Evolutionary conservation across 1,140 invertebrate species (phyloP).

Genomic region (Eupeodes corollae): DNA sequence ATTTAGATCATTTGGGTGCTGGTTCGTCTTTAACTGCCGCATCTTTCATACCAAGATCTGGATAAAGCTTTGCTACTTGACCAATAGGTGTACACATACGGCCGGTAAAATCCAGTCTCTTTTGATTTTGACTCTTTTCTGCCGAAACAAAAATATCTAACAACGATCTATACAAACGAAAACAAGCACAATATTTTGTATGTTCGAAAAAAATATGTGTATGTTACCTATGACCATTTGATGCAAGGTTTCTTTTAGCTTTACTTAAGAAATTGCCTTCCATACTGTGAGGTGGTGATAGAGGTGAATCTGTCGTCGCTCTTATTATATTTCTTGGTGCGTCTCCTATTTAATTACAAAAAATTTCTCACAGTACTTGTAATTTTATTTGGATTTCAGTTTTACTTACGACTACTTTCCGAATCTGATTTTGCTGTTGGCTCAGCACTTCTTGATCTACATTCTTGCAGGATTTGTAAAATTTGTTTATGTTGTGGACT

Average conservation of each 20-base stretch:
- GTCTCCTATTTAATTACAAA: slow-evolving; percentile 6
- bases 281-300: slow-evolving; percentile 54
- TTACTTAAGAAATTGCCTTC: slow-evolving; percentile 31
- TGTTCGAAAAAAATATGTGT: slow-evolving; percentile 5
- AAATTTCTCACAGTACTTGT: not conserved
- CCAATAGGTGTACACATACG: slow-evolving; percentile 53
- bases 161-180: slow-evolving; percentile 41
- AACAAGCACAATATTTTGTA: not conserved
- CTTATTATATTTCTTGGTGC: slow-evolving; percentile 46
- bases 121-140: slow-evolving; percentile 42
- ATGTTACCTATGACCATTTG: slow-evolving; percentile 31
- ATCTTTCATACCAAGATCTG: slow-evolving; percentile 51
- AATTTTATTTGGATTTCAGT: not conserved
- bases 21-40: slow-evolving; percentile 1
- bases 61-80: slow-evolving; percentile 62
- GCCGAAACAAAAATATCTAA: slow-evolving; percentile 53
- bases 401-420: slow-evolving; percentile 40
- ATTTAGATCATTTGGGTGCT: slow-evolving; percentile 8
- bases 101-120: slow-evolving; percentile 68
- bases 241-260: slow-evolving; percentile 38
- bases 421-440: slow-evolving; percentile 50
- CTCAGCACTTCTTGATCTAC: slow-evolving; percentile 45
- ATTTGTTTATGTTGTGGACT: slow-evolving; percentile 62
- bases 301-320: slow-evolving; percentile 70
- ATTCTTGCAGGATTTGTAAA: slow-evolving; percentile 73